Evolutionary conservation across 2,797 vertebrate species (phyloP), one percentile per base, ranked within the genome.

Genomic region (Clarias platycephalus): DNA sequence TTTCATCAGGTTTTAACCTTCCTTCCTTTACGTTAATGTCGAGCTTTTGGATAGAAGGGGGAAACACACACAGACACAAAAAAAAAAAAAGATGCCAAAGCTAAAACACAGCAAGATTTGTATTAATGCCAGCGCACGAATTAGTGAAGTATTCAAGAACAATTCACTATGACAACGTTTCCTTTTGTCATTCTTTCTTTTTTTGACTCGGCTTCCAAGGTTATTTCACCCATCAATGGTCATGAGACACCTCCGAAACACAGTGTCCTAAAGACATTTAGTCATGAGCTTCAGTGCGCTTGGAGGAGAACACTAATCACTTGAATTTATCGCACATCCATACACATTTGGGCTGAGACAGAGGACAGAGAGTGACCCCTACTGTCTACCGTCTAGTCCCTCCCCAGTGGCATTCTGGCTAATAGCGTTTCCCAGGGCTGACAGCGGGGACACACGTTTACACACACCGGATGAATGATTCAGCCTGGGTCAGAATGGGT

Each of bases 191-290:
- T 40, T 13, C 28, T 77, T 31, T 26, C 1, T 31, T 4, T 22
- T 53, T 53, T 16, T 40, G 20, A 63, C 58, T 44, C 15, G 24
- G 37, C 24, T 72, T 40, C 55, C 80, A 82, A 82, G 63, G 84
- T 87, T 80, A 66, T 71, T 82, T 63, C 57, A 40, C 15, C 67
- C 78, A 66, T 66, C 67, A 78, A 71, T 57, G 55, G 84, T 90
- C 89, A 92, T 89, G 82, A 44, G 86, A 88, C 63, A 82, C 67
- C 67, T 58, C 28, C 31, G 40, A 79, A 80, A 85, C 66, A 67
- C 84, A 28, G 70, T 81, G 64, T 81, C 74, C 81, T 76, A 68
- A 28, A 26, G 71, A 74, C n/a, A 26, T 74, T n/a, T 53, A 53
- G 13, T 8, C 71, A 10, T 24, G 70, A 2, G 62, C 44, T 49